Base-by-base conservation (phyloP, 2,888 invertebrate species). In the Eupithecia centaureata region DNA sequence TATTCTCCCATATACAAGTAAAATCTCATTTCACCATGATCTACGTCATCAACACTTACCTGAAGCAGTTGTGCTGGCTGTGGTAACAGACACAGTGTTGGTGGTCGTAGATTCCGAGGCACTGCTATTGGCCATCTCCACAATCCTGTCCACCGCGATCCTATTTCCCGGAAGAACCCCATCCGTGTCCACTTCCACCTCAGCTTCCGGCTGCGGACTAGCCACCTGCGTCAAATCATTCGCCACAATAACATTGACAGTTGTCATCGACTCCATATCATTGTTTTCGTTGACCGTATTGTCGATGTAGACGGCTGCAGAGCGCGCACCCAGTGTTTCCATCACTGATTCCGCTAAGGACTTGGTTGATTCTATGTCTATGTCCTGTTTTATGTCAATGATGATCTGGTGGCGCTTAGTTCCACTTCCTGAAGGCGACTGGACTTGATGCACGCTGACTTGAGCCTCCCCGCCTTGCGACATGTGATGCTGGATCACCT, bases 261-360 rank as follows among this genome's bases (percentile, higher is more conserved):
- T 94, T 0, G 94, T 93, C 62, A 94, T 63, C 0, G 91, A 90
- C 65, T 93, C 92, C 73, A 94, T 79, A 47, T 93, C 91, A 0
- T 89, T 84, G 51, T 84, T 87, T 2, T 92, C 91, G 0, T 86
- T 85, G 7, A 78, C 78, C 0, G 86, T 80, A 10, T 92, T 93
- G 60, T 94, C 93, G n/a, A 93, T 92, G 71, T 91, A 92, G 0
- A 93, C 93, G 0, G 92, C 88, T 0, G 93, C 92, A 0, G 94
- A 93, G 0, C 93, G 78, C 0, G 93, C 94, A 1, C 93, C 94
- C 0, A 94, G 79, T 0, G 92, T 89, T 75, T 94, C 94, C 93
- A 94, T 94, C 0, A 94, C 93, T 72, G 92, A 92, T 68, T 93
- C 94, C 0, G 94, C 93, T n/a, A 94, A 60, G 0, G 92, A 92